A percentile compares a stretch with the other conserved stretches of the same genome.
phyloP scores from a whole-genome alignment of 2,888 invertebrate genomes.

The Caenorhabditis sp. region DNA sequence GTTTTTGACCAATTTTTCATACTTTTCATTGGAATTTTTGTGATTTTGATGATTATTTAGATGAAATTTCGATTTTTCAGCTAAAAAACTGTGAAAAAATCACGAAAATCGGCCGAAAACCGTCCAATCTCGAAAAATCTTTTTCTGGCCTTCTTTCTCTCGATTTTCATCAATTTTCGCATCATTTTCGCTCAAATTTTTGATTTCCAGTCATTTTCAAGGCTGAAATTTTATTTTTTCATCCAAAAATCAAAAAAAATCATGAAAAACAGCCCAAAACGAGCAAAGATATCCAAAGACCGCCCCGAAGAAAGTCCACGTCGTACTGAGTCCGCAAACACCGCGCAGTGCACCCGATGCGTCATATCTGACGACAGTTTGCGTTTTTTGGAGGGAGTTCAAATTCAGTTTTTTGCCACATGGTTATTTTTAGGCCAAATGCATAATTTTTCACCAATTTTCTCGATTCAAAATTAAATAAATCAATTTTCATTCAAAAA shows the following conservation, averaged over 20 bases:
- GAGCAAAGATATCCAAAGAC: background rate
- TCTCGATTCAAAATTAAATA: no score
- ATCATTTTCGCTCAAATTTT: background rate
- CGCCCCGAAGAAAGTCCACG: conserved; percentile 24
- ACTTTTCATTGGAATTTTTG: background rate
- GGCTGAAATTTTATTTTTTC: background rate
- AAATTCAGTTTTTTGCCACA: background rate
- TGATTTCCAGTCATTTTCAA: no score
- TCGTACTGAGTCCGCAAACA: conserved; percentile 45
- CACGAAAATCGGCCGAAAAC: background rate
- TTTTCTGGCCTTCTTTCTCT: no score
- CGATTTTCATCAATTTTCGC: background rate
- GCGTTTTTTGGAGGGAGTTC: background rate
- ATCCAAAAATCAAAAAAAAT: background rate
- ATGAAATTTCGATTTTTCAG: background rate
- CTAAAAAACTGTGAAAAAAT: conserved; percentile 12
- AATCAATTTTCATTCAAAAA: background rate
- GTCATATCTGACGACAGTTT: conserved; percentile 26
- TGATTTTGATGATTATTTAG: no score
- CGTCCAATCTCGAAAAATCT: no score
- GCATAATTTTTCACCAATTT: no score
- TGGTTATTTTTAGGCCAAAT: no score
- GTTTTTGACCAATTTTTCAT: background rate
- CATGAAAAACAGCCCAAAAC: background rate
- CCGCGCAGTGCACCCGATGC: conserved; percentile 10